Evolutionary conservation across 2,888 invertebrate species (phyloP).

Genomic region (Eristalis arbustorum): DNA sequence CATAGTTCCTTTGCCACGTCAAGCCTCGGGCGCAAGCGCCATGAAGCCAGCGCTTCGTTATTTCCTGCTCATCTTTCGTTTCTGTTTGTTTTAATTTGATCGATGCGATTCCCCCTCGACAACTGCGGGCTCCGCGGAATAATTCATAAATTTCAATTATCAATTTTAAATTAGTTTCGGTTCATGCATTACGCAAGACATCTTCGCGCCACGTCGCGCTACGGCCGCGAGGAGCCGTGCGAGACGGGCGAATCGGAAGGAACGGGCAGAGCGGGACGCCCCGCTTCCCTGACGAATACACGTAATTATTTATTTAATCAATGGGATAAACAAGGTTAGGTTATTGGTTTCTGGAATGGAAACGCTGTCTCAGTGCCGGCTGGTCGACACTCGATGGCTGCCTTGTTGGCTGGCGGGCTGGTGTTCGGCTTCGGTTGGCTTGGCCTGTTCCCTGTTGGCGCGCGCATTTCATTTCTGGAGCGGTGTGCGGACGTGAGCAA

Average conservation of each 20-base stretch:
- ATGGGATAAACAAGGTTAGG: slow-evolving; percentile 68
- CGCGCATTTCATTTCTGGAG: slow-evolving; percentile 62
- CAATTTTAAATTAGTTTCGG: slow-evolving; percentile 70
- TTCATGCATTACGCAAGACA: slow-evolving; percentile 64
- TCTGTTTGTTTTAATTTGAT: slow-evolving; percentile 70
- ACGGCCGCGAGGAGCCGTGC: too few relatives aligned
- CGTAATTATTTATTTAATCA: slow-evolving; percentile 67
- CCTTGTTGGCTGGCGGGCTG: neutral
- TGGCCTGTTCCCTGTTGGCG: slow-evolving; percentile 20
- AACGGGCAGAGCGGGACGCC: neutral
- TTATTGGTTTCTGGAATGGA: slow-evolving; percentile 61
- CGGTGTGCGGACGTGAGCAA: slow-evolving; percentile 48
- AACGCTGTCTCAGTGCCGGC: neutral
- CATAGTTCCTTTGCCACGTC: neutral
- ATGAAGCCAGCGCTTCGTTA: slow-evolving; percentile 55
- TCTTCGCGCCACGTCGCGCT: slow-evolving; percentile 3
- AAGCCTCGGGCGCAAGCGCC: slow-evolving; percentile 65
- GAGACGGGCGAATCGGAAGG: too few relatives aligned
- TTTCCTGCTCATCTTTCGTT: slow-evolving; percentile 67
- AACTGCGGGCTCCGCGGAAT: slow-evolving; percentile 58
- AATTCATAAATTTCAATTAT: slow-evolving; percentile 70
- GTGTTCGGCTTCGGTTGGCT: slow-evolving; percentile 10
- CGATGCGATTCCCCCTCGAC: slow-evolving; percentile 57
- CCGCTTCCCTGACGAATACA: slow-evolving; percentile 31
- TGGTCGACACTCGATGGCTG: neutral